Base-by-base conservation (phyloP, 2,797 vertebrate species). In the Pseudotriccus pelzelni region DNA sequence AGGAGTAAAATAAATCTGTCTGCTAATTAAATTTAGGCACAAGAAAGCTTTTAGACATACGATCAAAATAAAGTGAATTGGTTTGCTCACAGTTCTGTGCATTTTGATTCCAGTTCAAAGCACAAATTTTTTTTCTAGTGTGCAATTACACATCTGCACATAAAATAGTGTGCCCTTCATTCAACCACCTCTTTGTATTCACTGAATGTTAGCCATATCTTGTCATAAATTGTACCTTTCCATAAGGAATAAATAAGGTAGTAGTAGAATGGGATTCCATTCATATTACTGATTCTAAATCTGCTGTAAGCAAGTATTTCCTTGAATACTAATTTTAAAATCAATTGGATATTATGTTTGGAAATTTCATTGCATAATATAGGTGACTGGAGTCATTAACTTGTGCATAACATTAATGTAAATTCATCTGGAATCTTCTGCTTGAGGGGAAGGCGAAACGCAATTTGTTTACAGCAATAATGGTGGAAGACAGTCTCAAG, bases 281-380 rank as follows among this genome's bases (percentile, higher is more conserved):
- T 78, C 36, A 7, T 52, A 85, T 77, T 83, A 41, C 68, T n/a
- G 89, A 41, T 47, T 85, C 67, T 63, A 66, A 86, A 49, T 60
- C 64, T 4, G 1, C 58, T 55, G 85, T 74, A 85, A 83, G 52
- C 44, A 83, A 85, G 68, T 72, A 80, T 92, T 94, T 96, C 82
- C 69, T 93, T 78, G 81, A 91, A 87, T 67, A 66, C 4, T 78
- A 68, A 90, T 89, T 93, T 85, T 68, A 93, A 89, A 93, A 75
- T 59, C 56, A 85, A n/a, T 80, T 68, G 27, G 39, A 24, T 85
- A 25, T 55, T 64, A 58, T 20, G 14, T 69, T 87, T 91, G 90
- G 74, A 93, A 75, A 86, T 78, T 75, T 89, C 75, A 69, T 85
- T 90, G 80, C 60, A 12, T 69, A 80, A 76, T 79, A 73, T 15